Conservation (phyloP, 2,888 invertebrate species). For the Sesamia inferens region DNA sequence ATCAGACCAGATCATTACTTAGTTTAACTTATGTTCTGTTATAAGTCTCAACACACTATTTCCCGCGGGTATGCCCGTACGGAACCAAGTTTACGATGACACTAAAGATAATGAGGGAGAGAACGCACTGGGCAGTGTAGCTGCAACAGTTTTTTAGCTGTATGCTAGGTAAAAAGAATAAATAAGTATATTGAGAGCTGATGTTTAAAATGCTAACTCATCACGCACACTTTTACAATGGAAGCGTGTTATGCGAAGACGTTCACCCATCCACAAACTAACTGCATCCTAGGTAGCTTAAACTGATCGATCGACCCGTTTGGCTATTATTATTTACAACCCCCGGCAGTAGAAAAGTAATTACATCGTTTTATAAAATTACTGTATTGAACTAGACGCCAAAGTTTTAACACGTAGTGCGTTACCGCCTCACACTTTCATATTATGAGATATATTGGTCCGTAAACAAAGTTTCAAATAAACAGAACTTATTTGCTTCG, state of each 20-base stretch:
- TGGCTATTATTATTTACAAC: too few relatives aligned
- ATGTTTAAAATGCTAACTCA: not conserved
- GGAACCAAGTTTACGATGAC: constrained; percentile 44
- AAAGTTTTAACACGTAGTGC: not conserved
- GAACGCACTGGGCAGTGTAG: constrained; percentile 14
- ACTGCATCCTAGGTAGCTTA: too few relatives aligned
- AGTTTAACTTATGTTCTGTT: constrained; percentile 34
- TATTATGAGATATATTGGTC: constrained; percentile 36
- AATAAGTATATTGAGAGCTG: not conserved
- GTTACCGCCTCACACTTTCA: constrained; percentile 25
- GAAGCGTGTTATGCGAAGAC: too few relatives aligned
- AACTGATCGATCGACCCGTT: too few relatives aligned
- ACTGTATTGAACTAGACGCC: not conserved
- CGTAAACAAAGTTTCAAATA: constrained; percentile 33
- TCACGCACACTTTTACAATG: not conserved
- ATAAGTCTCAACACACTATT: constrained; percentile 23
- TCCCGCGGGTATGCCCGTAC: constrained; percentile 27
- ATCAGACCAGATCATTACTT: constrained; percentile 26
- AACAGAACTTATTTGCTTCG: constrained; percentile 39
- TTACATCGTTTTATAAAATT: too few relatives aligned
- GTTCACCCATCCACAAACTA: too few relatives aligned
- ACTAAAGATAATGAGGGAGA: constrained; percentile 40
- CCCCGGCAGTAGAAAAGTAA: too few relatives aligned
- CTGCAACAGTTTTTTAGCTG: not conserved
- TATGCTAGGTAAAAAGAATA: not conserved